Conservation (phyloP, 2,797 vertebrate species). For the Kryptopterus vitreolus region DNA sequence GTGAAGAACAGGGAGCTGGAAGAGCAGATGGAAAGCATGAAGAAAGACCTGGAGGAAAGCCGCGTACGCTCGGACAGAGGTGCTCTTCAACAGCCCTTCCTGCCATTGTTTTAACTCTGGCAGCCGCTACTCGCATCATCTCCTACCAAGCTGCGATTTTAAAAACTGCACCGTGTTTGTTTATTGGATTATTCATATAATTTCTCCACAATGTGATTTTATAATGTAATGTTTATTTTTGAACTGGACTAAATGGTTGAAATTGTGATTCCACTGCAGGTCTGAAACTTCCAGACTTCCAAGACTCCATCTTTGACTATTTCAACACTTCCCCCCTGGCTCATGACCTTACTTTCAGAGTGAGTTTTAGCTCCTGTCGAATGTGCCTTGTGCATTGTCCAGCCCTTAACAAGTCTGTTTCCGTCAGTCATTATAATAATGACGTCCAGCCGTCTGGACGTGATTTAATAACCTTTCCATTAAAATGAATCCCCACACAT, state of each 20-base stretch:
- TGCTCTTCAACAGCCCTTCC: background rate
- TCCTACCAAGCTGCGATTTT: background rate
- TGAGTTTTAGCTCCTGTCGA: constrained; percentile 69
- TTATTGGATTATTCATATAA: background rate
- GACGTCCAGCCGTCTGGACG: constrained; percentile 3
- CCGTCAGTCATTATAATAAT: constrained; percentile 32
- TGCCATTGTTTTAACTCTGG: background rate
- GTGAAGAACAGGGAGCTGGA: constrained; percentile 79
- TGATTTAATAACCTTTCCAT: constrained; percentile 11
- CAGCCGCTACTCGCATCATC: constrained; percentile 3
- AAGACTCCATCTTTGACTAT: constrained; percentile 96
- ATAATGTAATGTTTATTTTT: background rate
- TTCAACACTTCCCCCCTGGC: constrained; percentile 95
- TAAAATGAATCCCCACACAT: background rate
- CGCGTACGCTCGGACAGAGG: constrained; percentile 83
- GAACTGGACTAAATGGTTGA: background rate
- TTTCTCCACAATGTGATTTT: background rate
- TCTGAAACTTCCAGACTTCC: constrained; percentile 91
- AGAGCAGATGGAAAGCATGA: constrained; percentile 87
- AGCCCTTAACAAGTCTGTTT: constrained; percentile 38
- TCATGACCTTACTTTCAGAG: constrained; percentile 91
- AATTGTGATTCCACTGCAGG: constrained; percentile 64
- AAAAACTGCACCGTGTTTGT: background rate
- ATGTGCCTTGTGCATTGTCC: constrained; percentile 26
- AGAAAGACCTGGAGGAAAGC: constrained; percentile 90